Conservation (phyloP, 1,140 invertebrate species). For the Orius laevigatus region DNA sequence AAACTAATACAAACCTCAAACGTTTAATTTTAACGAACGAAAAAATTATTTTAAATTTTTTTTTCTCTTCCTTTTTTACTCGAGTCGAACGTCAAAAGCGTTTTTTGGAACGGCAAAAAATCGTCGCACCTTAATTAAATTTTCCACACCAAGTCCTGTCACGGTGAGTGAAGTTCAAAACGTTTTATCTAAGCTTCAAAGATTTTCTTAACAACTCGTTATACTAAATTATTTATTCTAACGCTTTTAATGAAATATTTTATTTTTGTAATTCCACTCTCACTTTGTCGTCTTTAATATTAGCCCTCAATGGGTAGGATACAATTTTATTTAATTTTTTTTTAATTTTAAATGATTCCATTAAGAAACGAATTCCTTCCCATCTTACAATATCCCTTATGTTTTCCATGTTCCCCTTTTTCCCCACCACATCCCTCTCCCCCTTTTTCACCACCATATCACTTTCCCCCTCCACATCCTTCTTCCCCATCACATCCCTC, state of each 20-base stretch:
- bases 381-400: neutral
- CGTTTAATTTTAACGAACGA: too few relatives aligned
- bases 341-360: neutral
- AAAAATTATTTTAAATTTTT: too few relatives aligned
- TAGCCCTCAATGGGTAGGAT: neutral
- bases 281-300: neutral
- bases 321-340: neutral
- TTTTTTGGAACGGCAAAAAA: too few relatives aligned
- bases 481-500: slow-evolving; percentile 16
- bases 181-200: too few relatives aligned
- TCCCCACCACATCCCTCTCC: neutral
- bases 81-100: too few relatives aligned
- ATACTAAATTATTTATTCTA: neutral
- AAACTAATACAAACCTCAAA: too few relatives aligned
- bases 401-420: neutral
- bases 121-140: too few relatives aligned
- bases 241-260: neutral
- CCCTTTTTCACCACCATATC: neutral
- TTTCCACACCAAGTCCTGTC: too few relatives aligned
- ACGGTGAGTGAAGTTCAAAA: too few relatives aligned
- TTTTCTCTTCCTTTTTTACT: too few relatives aligned
- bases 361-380: neutral
- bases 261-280: neutral
- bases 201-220: neutral
- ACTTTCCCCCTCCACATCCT: slow-evolving; percentile 14